Evolutionary conservation across 2,797 vertebrate genomes (phyloP).

Genomic region (Crenichthys baileyi): DNA sequence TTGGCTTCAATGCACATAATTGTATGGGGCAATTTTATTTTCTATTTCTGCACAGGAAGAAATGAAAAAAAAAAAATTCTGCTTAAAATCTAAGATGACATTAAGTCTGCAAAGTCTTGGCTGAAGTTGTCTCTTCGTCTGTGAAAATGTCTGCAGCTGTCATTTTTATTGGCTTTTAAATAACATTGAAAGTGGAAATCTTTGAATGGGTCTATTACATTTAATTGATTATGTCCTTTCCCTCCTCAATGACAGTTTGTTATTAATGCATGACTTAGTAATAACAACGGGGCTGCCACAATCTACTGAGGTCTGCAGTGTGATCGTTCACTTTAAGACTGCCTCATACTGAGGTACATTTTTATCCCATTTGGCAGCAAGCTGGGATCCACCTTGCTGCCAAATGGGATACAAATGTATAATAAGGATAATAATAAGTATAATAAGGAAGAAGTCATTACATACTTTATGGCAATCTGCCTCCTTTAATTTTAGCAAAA

Average conservation of each 20-base stretch:
- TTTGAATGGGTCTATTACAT: conserved; percentile 26
- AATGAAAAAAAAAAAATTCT: not conserved
- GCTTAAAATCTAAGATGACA: conserved; percentile 3
- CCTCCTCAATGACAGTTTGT: conserved; percentile 16
- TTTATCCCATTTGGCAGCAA: conserved; percentile 23
- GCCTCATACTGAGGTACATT: conserved; percentile 16
- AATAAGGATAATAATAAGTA: too few relatives aligned
- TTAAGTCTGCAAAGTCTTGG: not conserved
- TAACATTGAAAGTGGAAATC: conserved; percentile 1
- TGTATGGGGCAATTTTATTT: not conserved
- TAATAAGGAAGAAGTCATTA: conserved; percentile 6
- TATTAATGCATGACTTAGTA: conserved; percentile 28
- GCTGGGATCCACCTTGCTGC: conserved; percentile 5
- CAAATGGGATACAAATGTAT: too few relatives aligned
- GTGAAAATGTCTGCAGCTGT: conserved; percentile 2
- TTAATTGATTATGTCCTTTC: conserved; percentile 32
- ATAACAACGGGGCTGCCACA: not conserved
- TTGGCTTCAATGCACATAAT: not conserved
- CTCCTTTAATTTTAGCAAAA: not conserved
- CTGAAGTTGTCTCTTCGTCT: not conserved
- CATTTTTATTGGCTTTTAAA: conserved; percentile 1
- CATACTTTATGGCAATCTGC: not conserved
- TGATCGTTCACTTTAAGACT: conserved; percentile 14
- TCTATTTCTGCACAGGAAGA: not conserved
- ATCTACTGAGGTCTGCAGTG: conserved; percentile 19